Evolutionary conservation across 2,113 vertebrate species (phyloP).

Genomic region (Recurvirostra avosetta): DNA sequence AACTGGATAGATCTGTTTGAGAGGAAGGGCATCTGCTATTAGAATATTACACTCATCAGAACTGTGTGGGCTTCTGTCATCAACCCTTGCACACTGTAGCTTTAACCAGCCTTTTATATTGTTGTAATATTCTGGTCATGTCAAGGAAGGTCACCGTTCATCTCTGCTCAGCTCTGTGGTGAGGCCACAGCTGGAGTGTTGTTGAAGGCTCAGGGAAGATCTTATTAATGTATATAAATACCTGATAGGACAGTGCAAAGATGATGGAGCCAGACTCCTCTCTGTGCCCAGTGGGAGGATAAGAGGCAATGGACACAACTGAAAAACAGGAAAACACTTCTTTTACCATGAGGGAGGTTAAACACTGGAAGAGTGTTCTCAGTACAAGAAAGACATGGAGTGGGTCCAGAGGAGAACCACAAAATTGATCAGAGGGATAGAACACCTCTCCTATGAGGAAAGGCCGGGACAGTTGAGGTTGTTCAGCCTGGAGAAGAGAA

Average conservation of each 20-base stretch:
- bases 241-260: neutral
- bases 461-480: neutral
- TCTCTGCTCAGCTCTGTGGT: neutral
- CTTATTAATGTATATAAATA: neutral
- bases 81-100: neutral
- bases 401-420: neutral
- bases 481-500: neutral
- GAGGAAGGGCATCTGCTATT: neutral
- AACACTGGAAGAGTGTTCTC: neutral
- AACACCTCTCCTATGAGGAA: neutral
- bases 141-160: neutral
- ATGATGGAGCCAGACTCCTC: neutral
- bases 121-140: neutral
- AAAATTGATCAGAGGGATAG: neutral
- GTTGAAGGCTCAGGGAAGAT: neutral
- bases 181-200: neutral
- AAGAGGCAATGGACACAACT: neutral
- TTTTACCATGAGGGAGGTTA: neutral
- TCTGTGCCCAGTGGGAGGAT: neutral
- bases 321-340: neutral
- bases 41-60: neutral
- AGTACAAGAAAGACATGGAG: neutral
- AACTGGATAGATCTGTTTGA: neutral
- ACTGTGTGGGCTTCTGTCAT: neutral
- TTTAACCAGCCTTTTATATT: neutral